Evolutionary conservation across 2,797 vertebrate species (phyloP), one percentile per base, ranked within the genome.

Genomic region (Peromyscus melanophrys): DNA sequence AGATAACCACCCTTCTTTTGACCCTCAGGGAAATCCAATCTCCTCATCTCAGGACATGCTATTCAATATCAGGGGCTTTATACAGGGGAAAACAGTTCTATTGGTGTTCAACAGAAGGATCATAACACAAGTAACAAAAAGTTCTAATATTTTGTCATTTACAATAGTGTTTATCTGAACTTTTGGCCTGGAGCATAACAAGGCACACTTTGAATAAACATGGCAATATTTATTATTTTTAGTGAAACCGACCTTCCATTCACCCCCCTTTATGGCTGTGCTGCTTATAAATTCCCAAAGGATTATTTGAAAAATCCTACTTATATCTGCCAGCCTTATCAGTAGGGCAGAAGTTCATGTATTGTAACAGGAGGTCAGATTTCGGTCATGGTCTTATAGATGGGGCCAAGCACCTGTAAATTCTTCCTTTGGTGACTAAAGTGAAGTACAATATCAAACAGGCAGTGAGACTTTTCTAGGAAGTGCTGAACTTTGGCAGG

Each of bases 401-500:
- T 98, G 98, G 98, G 98, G 98, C 98, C 98, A 98, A 98, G 99
- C 99, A 99, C 98, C 99, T 99, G 99, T 98, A 98, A 98, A 98
- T 98, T 98, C 98, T 98, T 98, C 98, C 98, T 98, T 98, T 98
- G 59, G 98, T 98, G 94, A 97, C 98, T 98, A 98, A 97, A 98
- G 98, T 97, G 96, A 98, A 98, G 98, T 95, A 97, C 98, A 98
- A 98, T 98, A 98, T 99, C 98, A 98, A 98, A 98, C 98, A 97
- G 98, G 98, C 98, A 46, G 96, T 71, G 98, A 98, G 98, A 96
- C 98, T 98, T 98, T 95, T 98, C 97, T 98, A 99, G 99, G 99
- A 99, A 99, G 98, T 77, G 97, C 98, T 99, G 99, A 99, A 99
- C 99, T 99, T 98, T 97, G 94, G 95, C 99, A 99, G 99, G 99